Evolutionary conservation across 2,888 invertebrate genomes (phyloP).

Genomic region (Mesorhabditis sp.): DNA sequence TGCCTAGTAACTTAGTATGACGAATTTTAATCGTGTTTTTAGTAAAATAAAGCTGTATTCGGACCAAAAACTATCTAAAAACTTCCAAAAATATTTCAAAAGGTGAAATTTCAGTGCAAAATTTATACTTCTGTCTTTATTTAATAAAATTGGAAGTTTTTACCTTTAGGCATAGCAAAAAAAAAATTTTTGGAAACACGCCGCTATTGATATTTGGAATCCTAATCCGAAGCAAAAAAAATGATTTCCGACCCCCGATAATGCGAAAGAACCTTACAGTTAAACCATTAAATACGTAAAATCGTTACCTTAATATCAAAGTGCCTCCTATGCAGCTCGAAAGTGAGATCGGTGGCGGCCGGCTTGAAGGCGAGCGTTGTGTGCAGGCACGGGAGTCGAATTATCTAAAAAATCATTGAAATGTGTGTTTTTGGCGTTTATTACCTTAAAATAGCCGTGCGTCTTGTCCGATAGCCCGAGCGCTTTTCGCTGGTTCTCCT

Average conservation of each 20-base stretch:
- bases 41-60: too few species aligned
- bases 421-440: neutral
- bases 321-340: neutral
- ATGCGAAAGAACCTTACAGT: too few species aligned
- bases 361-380: neutral
- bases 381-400: neutral
- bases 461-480: neutral
- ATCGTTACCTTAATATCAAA: neutral
- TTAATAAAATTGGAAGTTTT: too few species aligned
- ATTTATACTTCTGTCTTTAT: too few species aligned
- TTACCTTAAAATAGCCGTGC: conserved; percentile 1
- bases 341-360: neutral
- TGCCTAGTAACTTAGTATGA: too few species aligned
- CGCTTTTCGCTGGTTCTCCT: neutral
- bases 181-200: neutral
- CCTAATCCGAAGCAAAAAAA: neutral
- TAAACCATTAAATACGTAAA: too few species aligned
- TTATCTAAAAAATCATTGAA: neutral
- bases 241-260: too few species aligned
- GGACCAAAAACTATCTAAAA: too few species aligned
- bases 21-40: too few species aligned
- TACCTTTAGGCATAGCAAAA: too few species aligned
- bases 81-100: too few species aligned
- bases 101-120: too few species aligned
- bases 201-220: neutral